phyloP scores from a whole-genome alignment of 2,113 vertebrate genomes.

The Melanerpes aurifrons region DNA sequence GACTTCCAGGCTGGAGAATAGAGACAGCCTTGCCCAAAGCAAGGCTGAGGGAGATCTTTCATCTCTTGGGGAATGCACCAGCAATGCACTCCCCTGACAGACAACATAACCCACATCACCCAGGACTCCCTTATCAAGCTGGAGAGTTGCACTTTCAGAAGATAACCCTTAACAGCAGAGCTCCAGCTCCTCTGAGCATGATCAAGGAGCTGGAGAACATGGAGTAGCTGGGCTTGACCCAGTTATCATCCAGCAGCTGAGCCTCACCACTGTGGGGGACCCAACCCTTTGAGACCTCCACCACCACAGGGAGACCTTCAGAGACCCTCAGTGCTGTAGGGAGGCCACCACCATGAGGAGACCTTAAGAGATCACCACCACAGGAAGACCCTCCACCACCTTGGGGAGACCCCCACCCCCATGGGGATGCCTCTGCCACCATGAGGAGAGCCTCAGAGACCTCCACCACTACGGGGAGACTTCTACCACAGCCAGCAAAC shows the following conservation, averaged over 20 bases:
- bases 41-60: too few species aligned
- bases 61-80: not conserved
- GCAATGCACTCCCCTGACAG: not conserved
- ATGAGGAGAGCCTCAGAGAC: too few species aligned
- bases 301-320: not conserved
- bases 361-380: too few species aligned
- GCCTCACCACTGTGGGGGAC: not conserved
- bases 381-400: too few species aligned
- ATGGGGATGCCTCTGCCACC: too few species aligned
- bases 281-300: not conserved
- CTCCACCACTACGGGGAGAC: too few species aligned
- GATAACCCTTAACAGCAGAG: not conserved
- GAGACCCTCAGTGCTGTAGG: too few species aligned
- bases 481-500: not conserved
- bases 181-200: not conserved
- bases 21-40: too few species aligned
- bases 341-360: too few species aligned
- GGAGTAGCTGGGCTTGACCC: not conserved
- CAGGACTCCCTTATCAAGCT: not conserved
- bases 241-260: not conserved
- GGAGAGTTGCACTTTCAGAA: not conserved
- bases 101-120: not conserved
- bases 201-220: not conserved
- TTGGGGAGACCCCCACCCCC: too few species aligned
- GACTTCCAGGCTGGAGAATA: too few species aligned